phyloP scores from a whole-genome alignment of 1,140 invertebrate genomes.

The Lanistes nyassanus region DNA sequence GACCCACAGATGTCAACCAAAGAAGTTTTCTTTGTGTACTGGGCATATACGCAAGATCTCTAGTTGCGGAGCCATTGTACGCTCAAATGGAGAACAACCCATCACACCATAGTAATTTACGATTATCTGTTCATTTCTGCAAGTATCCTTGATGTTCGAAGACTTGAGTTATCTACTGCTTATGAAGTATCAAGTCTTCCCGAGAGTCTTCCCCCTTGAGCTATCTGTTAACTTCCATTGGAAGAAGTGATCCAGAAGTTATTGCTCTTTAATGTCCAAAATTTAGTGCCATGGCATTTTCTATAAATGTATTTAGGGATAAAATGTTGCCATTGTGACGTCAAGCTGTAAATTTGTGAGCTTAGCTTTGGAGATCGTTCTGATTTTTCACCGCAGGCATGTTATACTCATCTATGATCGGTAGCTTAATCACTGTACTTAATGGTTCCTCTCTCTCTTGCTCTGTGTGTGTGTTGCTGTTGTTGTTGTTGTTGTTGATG shows the following conservation, averaged over 20 bases:
- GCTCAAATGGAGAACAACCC: not conserved
- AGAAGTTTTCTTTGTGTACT: not conserved
- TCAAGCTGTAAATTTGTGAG: too few relatives aligned
- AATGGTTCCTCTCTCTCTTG: not conserved
- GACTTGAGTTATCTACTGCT: not conserved
- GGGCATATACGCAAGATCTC: too few relatives aligned
- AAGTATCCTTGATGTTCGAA: not conserved
- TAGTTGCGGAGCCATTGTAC: too few relatives aligned
- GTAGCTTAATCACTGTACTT: not conserved
- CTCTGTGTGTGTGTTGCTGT: not conserved
- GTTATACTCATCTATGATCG: not conserved
- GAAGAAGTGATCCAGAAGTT: not conserved
- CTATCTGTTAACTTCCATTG: not conserved
- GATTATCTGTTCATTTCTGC: not conserved
- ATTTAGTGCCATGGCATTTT: too few relatives aligned
- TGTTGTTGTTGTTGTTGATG: constrained; percentile 3
- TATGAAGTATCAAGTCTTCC: not conserved
- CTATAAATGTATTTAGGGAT: too few relatives aligned
- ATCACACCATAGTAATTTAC: not conserved
- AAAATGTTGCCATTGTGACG: too few relatives aligned
- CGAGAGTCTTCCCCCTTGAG: not conserved
- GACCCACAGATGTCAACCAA: not conserved
- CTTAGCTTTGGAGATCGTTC: too few relatives aligned
- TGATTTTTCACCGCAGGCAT: not conserved
- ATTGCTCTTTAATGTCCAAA: too few relatives aligned